Conservation (phyloP, 2,888 invertebrate genomes). For the Galerucella nymphaeae region DNA sequence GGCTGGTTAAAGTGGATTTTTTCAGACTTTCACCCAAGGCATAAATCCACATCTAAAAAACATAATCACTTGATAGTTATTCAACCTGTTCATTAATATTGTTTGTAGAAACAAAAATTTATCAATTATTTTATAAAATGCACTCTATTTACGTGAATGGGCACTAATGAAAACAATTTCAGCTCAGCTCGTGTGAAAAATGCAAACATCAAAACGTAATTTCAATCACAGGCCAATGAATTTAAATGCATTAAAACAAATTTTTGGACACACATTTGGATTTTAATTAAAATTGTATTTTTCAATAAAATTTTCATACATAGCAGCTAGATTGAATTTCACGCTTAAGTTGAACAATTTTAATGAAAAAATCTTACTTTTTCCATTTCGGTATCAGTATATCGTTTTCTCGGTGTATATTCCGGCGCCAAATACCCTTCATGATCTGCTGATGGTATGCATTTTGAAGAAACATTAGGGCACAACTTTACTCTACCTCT, state of each 20-base stretch:
- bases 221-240: background rate
- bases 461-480: slow-evolving; percentile 51
- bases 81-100: no score
- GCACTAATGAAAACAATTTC: no score
- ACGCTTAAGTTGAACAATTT: background rate
- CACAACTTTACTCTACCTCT: slow-evolving; percentile 67
- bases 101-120: no score
- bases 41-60: slow-evolving; percentile 72
- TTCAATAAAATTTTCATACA: background rate
- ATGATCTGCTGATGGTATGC: slow-evolving; percentile 57
- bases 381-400: slow-evolving; percentile 70
- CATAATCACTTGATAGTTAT: no score
- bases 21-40: slow-evolving; percentile 70
- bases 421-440: slow-evolving; percentile 69
- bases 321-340: background rate
- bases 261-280: background rate
- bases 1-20: slow-evolving; percentile 65
- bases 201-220: no score
- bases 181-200: no score
- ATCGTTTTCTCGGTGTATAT: slow-evolving; percentile 66
- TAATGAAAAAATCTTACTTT: slow-evolving; percentile 63
- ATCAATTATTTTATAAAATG: no score
- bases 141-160: no score
- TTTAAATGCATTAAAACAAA: background rate
- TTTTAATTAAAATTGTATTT: background rate